Conservation (phyloP, 2,888 invertebrate genomes). For the Alviniconcha strummeri region DNA sequence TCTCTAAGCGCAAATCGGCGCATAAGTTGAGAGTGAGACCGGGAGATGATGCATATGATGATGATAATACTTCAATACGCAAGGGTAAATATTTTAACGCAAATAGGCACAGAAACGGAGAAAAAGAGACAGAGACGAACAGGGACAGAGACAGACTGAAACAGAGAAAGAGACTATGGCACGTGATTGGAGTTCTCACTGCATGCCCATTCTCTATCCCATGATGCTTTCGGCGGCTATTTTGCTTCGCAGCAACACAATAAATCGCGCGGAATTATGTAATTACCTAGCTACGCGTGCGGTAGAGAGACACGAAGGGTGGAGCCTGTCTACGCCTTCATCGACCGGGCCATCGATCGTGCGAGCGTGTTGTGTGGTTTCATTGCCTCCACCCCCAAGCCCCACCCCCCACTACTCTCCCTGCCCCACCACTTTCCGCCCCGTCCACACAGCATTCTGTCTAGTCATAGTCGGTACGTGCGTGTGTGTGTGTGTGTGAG, state of each 20-base stretch:
- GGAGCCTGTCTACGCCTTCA: not conserved
- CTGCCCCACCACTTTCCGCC: not conserved
- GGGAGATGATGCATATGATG: no score
- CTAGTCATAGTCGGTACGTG: not conserved
- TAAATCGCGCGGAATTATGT: conserved; percentile 15
- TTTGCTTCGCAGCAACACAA: not conserved
- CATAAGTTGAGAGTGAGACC: no score
- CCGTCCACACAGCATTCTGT: no score
- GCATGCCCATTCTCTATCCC: not conserved
- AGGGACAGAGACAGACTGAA: not conserved
- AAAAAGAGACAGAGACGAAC: conserved; percentile 4
- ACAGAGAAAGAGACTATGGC: no score
- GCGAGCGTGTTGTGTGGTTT: not conserved
- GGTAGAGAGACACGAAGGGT: conserved; percentile 12
- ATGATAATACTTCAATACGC: no score
- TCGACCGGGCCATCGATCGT: not conserved
- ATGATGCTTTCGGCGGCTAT: not conserved
- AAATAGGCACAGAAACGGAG: not conserved
- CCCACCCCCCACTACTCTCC: no score
- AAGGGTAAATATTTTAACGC: no score
- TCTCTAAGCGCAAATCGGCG: no score
- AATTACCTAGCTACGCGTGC: not conserved
- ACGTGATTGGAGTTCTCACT: not conserved
- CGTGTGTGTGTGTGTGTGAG: not conserved
- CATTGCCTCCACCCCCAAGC: no score